These are phyloP conservation scores for Dreissena polymorpha DNA, from an alignment of 1,140 invertebrate genomes.

Conservation along the genomic window DNA sequence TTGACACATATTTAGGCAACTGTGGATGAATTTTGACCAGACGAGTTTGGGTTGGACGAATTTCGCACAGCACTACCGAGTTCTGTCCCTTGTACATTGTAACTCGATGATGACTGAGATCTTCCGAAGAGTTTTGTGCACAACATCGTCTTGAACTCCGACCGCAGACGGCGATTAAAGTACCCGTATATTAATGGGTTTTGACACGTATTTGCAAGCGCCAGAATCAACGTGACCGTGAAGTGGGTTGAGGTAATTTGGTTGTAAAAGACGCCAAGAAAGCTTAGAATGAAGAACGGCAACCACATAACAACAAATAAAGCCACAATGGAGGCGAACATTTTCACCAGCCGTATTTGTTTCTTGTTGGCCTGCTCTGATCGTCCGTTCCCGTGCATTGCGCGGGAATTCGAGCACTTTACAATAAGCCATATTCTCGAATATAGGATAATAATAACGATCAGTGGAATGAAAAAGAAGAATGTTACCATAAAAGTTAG, in stretches of 20 bases:
- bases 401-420: constrained; percentile 28
- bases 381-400: constrained; percentile 17
- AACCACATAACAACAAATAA: constrained; percentile 66
- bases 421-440: constrained; percentile 59
- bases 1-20: too few relatives aligned
- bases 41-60: constrained; percentile 12
- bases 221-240: constrained; percentile 63
- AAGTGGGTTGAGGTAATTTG: constrained; percentile 66
- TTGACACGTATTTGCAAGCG: constrained; percentile 61
- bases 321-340: constrained; percentile 62
- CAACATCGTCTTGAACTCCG: constrained; percentile 61
- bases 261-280: constrained; percentile 60
- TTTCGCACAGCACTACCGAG: constrained; percentile 16
- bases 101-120: background rate
- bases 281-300: constrained; percentile 66
- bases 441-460: constrained; percentile 61
- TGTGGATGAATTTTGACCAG: background rate
- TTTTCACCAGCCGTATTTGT: constrained; percentile 64
- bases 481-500: constrained; percentile 55
- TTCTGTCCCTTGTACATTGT: constrained; percentile 34
- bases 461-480: constrained; percentile 63
- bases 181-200: constrained; percentile 68
- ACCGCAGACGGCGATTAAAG: constrained; percentile 61
- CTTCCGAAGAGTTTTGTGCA: constrained; percentile 15
- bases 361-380: constrained; percentile 46